These are phyloP conservation scores for Chouioia cunea DNA, from an alignment of 2,888 invertebrate species.

Conservation along the genomic window DNA sequence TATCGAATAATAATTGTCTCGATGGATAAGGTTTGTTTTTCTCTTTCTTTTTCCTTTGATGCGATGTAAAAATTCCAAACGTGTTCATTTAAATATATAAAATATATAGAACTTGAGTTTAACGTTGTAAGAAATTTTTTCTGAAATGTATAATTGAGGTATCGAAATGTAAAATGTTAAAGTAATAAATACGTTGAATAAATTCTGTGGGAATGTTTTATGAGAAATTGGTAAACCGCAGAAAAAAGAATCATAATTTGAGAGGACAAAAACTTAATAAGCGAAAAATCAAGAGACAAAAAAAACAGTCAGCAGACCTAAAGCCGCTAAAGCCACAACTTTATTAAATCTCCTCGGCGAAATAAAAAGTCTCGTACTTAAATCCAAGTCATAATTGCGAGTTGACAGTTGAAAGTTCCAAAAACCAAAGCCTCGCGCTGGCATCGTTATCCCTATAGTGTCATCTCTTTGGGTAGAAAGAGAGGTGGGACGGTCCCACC, in stretches of 20 bases:
- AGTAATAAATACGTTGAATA: slow-evolving; percentile 1
- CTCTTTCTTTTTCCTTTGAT: too few species aligned
- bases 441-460: slow-evolving; percentile 38
- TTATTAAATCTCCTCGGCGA: slow-evolving; percentile 9
- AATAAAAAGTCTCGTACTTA: slow-evolving; percentile 20
- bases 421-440: slow-evolving; percentile 25
- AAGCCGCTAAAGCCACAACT: not conserved
- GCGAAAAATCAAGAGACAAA: too few species aligned
- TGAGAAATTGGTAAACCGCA: not conserved
- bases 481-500: slow-evolving; percentile 8
- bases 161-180: not conserved
- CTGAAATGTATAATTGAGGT: too few species aligned
- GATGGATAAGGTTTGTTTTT: too few species aligned
- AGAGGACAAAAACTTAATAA: too few species aligned
- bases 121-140: too few species aligned
- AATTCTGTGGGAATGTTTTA: slow-evolving; percentile 9
- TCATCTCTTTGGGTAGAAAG: slow-evolving; percentile 34
- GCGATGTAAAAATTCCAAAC: too few species aligned
- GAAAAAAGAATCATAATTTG: too few species aligned
- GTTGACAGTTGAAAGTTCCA: slow-evolving; percentile 38
- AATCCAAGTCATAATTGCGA: slow-evolving; percentile 31
- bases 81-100: too few species aligned
- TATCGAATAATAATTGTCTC: too few species aligned
- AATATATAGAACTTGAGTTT: too few species aligned
- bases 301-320: too few species aligned